Evolutionary conservation across 2,888 invertebrate species (phyloP), one percentile per base, ranked within the genome.

Genomic region (Stenodera caucasica): DNA sequence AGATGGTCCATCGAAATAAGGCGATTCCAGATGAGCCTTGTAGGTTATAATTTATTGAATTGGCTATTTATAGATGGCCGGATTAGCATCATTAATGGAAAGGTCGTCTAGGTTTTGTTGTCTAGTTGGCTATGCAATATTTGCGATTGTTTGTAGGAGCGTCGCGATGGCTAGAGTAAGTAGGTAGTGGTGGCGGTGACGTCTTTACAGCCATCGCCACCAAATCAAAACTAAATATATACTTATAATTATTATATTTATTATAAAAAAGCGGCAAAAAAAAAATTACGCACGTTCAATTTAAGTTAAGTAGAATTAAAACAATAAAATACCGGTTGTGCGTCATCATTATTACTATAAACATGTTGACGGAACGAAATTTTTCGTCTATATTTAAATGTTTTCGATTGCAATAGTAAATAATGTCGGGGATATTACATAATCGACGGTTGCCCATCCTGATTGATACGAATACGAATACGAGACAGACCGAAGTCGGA

Each of bases 401-500:
- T 72, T 72, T 65, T 69, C 66, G 67, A 68, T 73, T 70, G 72
- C 70, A 60, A 71, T 70, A 70, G 72, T 74, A 74, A 73, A 74
- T 74, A 75, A 73, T 74, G 72, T 72, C 71, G 73, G 70, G 73
- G 72, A 72, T 72, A 75, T 77, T 76, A 75, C 75, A 72, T 77
- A 77, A 76, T 70, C 69, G 71, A 66, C 72, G 72, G 75, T 75
- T 72, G 76, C 74, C 73, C 73, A 74, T 70, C 70, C 72, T 72
- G 73, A 63, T 59, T 53, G 55, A 21, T 54, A 58, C 62, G 53
- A 54, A 55, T 40, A 32, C 29, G 57, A 45, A 71, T 45, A 45
- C 77, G 77, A 75, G 76, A 74, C 75, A 70, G 63, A 45, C 76
- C 79, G 78, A 78, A 45, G 64, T 40, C 15, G 58, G 61, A 67